Conservation (phyloP, 1,140 invertebrate genomes). For the Cherax quadricarinatus region DNA sequence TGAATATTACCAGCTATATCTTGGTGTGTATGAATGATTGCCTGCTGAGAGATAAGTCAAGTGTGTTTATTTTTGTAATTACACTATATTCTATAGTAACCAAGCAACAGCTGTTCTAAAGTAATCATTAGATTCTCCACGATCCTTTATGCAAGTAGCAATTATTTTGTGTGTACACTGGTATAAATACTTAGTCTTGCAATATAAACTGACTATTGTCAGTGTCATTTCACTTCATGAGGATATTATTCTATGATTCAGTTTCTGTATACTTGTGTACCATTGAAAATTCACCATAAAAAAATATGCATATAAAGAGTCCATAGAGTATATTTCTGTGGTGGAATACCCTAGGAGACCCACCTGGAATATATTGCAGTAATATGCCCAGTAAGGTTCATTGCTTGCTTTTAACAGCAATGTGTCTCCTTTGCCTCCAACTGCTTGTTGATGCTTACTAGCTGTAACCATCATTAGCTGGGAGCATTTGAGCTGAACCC, state of each 20-base stretch:
- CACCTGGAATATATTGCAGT: too few relatives aligned
- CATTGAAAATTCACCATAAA: neutral
- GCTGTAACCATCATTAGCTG: too few relatives aligned
- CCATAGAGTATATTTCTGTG: neutral
- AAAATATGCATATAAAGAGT: neutral
- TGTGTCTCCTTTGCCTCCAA: too few relatives aligned
- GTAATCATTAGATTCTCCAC: neutral
- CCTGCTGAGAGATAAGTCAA: neutral
- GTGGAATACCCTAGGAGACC: too few relatives aligned
- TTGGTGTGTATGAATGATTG: neutral
- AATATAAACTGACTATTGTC: neutral
- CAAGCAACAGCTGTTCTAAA: neutral
- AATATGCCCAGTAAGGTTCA: too few relatives aligned
- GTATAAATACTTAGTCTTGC: neutral
- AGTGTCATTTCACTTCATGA: neutral
- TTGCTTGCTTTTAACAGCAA: too few relatives aligned
- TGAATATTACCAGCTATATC: neutral
- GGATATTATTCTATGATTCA: neutral
- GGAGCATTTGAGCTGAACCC: too few relatives aligned
- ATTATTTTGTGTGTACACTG: neutral
- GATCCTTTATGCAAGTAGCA: neutral
- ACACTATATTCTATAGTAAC: neutral
- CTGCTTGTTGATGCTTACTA: too few relatives aligned
- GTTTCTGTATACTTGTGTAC: neutral
- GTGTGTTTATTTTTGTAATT: neutral